A percentile compares a stretch with the other conserved stretches of the same genome.
Conservation (phyloP, 30 jellyfish, hydroid and myxozoan genomes). For the Cassiopea xamachana region DNA sequence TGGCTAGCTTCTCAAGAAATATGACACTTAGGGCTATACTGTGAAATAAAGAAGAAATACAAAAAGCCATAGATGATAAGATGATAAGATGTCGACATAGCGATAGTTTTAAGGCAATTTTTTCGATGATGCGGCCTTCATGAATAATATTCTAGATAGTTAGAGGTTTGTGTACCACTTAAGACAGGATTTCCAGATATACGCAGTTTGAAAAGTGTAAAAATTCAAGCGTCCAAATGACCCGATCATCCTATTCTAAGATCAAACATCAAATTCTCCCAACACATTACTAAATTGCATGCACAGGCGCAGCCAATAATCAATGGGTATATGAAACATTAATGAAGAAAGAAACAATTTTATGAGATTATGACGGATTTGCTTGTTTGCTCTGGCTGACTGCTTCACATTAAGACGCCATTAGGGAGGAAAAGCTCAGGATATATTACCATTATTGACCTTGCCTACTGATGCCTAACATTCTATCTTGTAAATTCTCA, state of each 20-base stretch:
- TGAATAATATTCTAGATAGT: background rate
- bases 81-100: slow-evolving; percentile 2
- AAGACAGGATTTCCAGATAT: background rate
- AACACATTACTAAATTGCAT: slow-evolving; percentile 58
- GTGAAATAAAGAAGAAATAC: slow-evolving; percentile 30
- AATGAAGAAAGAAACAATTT: slow-evolving; percentile 58
- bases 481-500: background rate
- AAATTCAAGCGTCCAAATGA: background rate
- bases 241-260: slow-evolving; percentile 53
- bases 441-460: background rate
- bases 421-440: background rate
- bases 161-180: background rate
- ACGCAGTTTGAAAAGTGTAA: background rate
- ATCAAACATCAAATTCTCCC: slow-evolving; percentile 72
- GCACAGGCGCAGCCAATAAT: slow-evolving; percentile 67
- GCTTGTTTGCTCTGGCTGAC: slow-evolving; percentile 32
- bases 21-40: slow-evolving; percentile 14
- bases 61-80: slow-evolving; percentile 20
- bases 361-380: slow-evolving; percentile 55
- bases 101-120: background rate
- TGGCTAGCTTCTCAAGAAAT: background rate
- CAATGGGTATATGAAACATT: slow-evolving; percentile 67
- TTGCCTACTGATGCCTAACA: background rate
- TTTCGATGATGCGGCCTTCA: background rate
- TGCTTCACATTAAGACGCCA: slow-evolving; percentile 37